Conservation (phyloP, 2,797 vertebrate species). For the Acomys russatus region DNA sequence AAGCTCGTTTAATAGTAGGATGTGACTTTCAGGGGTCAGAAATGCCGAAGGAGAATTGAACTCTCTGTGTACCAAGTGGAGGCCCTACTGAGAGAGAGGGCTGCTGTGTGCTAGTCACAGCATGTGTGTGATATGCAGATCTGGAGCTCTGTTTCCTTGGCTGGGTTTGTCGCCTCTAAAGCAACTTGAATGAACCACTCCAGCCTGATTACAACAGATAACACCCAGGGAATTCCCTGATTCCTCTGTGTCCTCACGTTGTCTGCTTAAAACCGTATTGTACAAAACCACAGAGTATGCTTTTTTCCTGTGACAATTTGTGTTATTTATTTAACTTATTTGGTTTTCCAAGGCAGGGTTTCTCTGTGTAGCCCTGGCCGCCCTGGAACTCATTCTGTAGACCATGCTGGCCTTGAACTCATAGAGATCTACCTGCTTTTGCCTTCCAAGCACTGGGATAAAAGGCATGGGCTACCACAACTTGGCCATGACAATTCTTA, state of each 20-base stretch:
- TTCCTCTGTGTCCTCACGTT: neutral
- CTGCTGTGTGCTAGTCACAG: neutral
- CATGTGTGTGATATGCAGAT: neutral
- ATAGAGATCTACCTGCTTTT: too few species aligned
- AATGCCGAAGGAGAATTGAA: neutral
- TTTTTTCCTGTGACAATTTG: neutral
- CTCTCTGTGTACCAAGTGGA: neutral
- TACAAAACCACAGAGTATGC: neutral
- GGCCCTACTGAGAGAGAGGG: neutral
- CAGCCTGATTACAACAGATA: neutral
- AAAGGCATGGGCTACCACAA: too few species aligned
- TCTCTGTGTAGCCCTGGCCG: too few species aligned
- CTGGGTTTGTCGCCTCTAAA: neutral
- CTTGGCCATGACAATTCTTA: neutral
- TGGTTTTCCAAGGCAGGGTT: too few species aligned
- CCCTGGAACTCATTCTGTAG: too few species aligned
- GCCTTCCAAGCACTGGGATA: too few species aligned
- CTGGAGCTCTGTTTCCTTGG: neutral
- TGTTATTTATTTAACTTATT: too few species aligned
- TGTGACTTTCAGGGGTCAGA: neutral
- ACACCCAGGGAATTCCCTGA: neutral
- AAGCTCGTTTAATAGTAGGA: neutral
- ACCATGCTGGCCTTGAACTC: too few species aligned
- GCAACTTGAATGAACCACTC: neutral
- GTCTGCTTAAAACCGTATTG: neutral